These are phyloP conservation scores for Hiodon tergisus DNA, from an alignment of 2,113 vertebrate genomes.

Conservation along the genomic window DNA sequence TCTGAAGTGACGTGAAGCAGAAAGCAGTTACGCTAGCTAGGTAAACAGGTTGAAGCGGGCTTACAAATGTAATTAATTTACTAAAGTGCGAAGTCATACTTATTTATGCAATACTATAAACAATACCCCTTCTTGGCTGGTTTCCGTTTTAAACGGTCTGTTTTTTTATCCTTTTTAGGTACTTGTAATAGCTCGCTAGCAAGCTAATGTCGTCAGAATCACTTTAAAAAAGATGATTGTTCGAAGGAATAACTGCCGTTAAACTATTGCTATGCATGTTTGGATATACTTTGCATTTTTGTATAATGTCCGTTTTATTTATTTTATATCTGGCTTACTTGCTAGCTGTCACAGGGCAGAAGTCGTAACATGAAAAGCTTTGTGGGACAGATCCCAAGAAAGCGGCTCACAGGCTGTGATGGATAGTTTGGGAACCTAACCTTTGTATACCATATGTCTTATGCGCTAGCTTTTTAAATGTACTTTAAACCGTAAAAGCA, in stretches of 20 bases:
- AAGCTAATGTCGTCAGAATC: not conserved
- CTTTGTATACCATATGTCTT: too few species aligned
- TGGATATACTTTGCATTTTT: slow-evolving; percentile 4
- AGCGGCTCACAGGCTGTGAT: not conserved
- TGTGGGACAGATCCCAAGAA: not conserved
- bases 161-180: not conserved
- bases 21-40: slow-evolving; percentile 15
- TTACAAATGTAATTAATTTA: slow-evolving; percentile 1
- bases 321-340: not conserved
- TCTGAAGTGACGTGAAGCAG: slow-evolving; percentile 17
- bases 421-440: too few species aligned
- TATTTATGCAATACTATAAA: not conserved
- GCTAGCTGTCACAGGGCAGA: not conserved
- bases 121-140: not conserved
- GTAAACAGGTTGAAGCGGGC: slow-evolving; percentile 45
- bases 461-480: too few species aligned
- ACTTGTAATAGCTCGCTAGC: slow-evolving; percentile 16
- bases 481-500: too few species aligned
- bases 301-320: not conserved
- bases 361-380: not conserved
- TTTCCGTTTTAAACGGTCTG: not conserved
- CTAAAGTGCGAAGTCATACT: too few species aligned
- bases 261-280: not conserved
- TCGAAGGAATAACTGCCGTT: not conserved
- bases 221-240: not conserved